These are phyloP conservation scores for Chromobotia macracanthus DNA, from an alignment of 2,797 vertebrate genomes.

Conservation along the genomic window DNA sequence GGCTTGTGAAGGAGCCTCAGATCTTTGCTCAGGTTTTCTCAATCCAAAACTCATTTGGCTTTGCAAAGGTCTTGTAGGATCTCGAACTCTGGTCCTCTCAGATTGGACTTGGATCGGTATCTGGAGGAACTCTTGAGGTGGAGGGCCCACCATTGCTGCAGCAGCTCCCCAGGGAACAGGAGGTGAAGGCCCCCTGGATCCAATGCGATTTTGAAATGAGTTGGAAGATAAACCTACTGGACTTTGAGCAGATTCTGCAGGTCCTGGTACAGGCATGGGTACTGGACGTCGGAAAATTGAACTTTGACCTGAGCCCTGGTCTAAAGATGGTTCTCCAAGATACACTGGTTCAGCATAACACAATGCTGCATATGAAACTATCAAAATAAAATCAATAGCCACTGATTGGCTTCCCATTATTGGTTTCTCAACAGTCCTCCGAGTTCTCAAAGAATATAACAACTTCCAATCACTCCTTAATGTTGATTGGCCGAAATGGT, in stretches of 20 bases:
- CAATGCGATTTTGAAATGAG: background rate
- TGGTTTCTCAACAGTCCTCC: too few relatives aligned
- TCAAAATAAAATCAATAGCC: background rate
- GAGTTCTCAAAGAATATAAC: background rate
- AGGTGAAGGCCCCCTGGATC: background rate
- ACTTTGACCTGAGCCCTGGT: background rate
- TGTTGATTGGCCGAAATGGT: conserved; percentile 6
- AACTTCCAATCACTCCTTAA: background rate
- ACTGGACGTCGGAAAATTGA: background rate
- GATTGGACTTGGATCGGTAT: background rate
- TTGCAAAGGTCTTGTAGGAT: background rate
- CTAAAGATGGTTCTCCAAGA: background rate
- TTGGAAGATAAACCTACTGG: background rate
- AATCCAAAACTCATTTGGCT: conserved; percentile 1
- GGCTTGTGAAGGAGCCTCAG: background rate
- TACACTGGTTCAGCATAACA: background rate
- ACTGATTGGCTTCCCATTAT: conserved; percentile 4
- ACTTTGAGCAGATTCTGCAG: background rate
- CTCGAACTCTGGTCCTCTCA: background rate
- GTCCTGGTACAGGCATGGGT: background rate
- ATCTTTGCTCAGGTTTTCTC: background rate
- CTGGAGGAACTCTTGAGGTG: background rate
- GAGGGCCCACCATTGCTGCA: background rate
- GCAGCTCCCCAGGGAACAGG: background rate
- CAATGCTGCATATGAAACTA: background rate